Evolutionary conservation across 2,113 vertebrate species (phyloP).

Genomic region (Lampris incognitus): DNA sequence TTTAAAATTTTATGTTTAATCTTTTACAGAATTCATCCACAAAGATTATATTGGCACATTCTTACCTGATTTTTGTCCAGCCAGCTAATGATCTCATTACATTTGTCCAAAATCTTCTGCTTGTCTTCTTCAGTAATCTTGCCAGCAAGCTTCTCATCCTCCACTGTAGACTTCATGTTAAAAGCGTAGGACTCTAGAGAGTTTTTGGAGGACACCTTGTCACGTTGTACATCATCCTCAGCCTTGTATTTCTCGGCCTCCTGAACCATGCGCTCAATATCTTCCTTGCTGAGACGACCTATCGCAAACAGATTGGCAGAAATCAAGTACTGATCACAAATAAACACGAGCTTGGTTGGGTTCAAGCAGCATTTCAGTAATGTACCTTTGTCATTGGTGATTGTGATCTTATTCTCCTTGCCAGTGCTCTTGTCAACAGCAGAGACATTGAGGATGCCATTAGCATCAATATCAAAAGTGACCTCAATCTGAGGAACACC

Average conservation of each 20-base stretch:
- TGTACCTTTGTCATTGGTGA: conserved; percentile 89
- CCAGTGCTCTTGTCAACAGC: conserved; percentile 77
- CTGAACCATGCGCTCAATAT: conserved; percentile 90
- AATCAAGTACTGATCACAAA: neutral
- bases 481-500: too few species aligned
- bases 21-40: neutral
- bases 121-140: conserved; percentile 90
- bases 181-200: conserved; percentile 87
- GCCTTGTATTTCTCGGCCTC: conserved; percentile 89
- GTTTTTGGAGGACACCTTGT: conserved; percentile 86
- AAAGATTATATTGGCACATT: neutral
- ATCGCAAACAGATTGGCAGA: neutral
- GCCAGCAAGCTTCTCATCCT: conserved; percentile 86
- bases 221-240: conserved; percentile 85
- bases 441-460: conserved; percentile 70
- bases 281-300: conserved; percentile 90
- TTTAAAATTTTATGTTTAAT: too few species aligned
- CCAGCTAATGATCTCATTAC: conserved; percentile 88
- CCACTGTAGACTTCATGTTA: conserved; percentile 88
- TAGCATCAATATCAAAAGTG: too few species aligned
- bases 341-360: neutral
- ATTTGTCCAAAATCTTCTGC: conserved; percentile 88
- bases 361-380: neutral
- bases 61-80: conserved; percentile 87
- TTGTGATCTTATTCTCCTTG: conserved; percentile 87